These are phyloP conservation scores for Anoplolepis gracilipes DNA, from an alignment of 1,140 invertebrate species.

Conservation along the genomic window DNA sequence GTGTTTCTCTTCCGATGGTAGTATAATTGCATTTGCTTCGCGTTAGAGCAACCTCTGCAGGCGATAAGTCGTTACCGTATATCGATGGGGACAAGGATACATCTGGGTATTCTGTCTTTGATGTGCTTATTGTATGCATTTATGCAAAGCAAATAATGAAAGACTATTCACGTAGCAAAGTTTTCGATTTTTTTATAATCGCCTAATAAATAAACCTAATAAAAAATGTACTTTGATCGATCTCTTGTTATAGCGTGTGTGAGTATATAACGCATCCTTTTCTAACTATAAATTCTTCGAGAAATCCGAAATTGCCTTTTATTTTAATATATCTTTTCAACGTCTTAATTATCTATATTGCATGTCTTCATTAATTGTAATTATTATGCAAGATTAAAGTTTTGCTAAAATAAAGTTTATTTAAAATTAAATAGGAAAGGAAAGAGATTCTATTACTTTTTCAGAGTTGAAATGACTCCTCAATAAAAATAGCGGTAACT, in stretches of 20 bases:
- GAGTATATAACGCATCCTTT: neutral
- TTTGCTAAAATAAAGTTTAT: neutral
- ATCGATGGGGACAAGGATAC: neutral
- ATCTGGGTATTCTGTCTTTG: neutral
- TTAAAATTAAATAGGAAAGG: neutral
- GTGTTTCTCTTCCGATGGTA: slow-evolving; percentile 23
- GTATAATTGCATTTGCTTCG: slow-evolving; percentile 58
- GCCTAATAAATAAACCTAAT: neutral
- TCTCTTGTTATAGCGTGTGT: neutral
- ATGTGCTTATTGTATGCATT: neutral
- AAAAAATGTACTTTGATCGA: neutral
- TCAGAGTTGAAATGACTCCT: neutral
- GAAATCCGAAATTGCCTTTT: neutral
- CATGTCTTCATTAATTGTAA: neutral
- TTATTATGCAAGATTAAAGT: neutral
- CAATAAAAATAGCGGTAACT: neutral
- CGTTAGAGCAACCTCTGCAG: slow-evolving; percentile 22
- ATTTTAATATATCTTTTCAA: neutral
- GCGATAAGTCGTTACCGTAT: slow-evolving; percentile 50
- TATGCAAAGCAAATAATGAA: neutral
- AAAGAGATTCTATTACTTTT: neutral
- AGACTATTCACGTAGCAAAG: neutral
- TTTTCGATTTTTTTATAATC: neutral
- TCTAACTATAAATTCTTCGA: neutral
- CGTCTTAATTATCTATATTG: neutral